A percentile compares a stretch with the other conserved stretches of the same genome.
These are phyloP conservation scores for Mesembrinibis cayennensis DNA, from an alignment of 2,113 vertebrate genomes.

Conservation along the genomic window DNA sequence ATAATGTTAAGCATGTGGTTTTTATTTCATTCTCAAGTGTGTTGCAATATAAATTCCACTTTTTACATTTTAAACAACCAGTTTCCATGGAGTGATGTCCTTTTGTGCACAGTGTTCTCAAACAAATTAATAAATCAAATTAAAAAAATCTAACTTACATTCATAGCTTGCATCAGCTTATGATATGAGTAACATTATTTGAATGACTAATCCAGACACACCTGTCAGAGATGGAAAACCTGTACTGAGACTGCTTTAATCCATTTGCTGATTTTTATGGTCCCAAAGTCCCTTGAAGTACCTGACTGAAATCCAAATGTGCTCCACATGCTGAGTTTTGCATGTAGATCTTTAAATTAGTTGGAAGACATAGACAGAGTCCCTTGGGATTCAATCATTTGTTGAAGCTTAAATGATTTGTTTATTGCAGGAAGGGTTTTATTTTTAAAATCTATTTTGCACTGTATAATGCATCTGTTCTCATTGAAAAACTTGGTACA, in stretches of 20 bases:
- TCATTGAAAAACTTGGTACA: background rate
- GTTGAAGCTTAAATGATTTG: background rate
- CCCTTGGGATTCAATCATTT: background rate
- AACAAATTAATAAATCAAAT: background rate
- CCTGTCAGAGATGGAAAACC: background rate
- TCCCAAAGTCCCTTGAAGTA: background rate
- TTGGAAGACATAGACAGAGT: background rate
- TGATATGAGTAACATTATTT: background rate
- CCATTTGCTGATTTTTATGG: background rate
- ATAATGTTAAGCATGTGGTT: rapidly evolving
- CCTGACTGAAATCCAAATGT: background rate
- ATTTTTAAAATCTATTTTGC: background rate
- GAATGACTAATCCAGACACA: background rate
- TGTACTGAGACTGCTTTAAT: background rate
- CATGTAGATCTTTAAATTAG: background rate
- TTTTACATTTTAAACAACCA: background rate
- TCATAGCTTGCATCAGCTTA: background rate
- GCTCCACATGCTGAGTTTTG: background rate
- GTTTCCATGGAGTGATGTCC: background rate
- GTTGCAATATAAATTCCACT: background rate
- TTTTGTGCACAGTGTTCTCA: background rate
- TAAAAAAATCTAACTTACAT: background rate
- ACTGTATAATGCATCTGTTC: background rate
- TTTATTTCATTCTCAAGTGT: background rate
- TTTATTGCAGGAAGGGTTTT: background rate